A percentile compares a stretch with the other conserved stretches of the same genome.
Evolutionary conservation across 2,888 invertebrate species (phyloP).

Genomic region (Pollenia angustigena): DNA sequence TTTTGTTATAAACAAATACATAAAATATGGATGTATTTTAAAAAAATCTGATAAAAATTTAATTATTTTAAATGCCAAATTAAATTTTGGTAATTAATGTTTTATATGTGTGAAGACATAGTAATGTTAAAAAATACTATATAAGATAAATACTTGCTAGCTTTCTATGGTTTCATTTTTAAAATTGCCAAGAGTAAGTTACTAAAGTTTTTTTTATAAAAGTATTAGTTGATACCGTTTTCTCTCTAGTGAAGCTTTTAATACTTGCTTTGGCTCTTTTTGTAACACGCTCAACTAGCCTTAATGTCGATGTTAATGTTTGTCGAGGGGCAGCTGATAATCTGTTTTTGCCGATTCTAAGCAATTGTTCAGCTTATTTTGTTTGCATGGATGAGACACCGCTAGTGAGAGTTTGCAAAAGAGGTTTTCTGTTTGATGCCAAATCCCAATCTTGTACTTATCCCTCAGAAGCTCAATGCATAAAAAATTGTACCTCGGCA

Average conservation of each 20-base stretch:
- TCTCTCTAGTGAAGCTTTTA: slow-evolving; percentile 68
- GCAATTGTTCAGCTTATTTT: slow-evolving; percentile 76
- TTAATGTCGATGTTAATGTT: slow-evolving; percentile 46
- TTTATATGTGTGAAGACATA: no score
- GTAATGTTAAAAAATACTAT: background rate
- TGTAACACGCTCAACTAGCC: background rate
- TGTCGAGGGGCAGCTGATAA: slow-evolving; percentile 72
- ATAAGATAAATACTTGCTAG: slow-evolving; percentile 25
- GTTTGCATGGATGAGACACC: slow-evolving; percentile 76
- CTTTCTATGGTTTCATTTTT: background rate
- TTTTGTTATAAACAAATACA: background rate
- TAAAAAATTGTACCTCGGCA: slow-evolving; percentile 76
- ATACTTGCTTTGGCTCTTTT: slow-evolving; percentile 43
- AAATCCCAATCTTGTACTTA: slow-evolving; percentile 77
- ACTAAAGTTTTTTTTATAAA: background rate
- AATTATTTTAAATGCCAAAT: slow-evolving; percentile 44
- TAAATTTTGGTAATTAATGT: background rate
- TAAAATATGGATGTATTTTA: background rate
- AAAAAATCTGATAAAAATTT: slow-evolving; percentile 52
- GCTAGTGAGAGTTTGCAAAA: slow-evolving; percentile 75
- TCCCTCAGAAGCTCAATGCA: slow-evolving; percentile 75
- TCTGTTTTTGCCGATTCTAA: slow-evolving; percentile 74
- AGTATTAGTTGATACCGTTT: background rate
- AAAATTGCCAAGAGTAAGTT: slow-evolving; percentile 35
- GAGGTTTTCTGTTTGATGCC: slow-evolving; percentile 76